Evolutionary conservation across 2,113 vertebrate genomes (phyloP).

Genomic region (Oxyura jamaicensis): DNA sequence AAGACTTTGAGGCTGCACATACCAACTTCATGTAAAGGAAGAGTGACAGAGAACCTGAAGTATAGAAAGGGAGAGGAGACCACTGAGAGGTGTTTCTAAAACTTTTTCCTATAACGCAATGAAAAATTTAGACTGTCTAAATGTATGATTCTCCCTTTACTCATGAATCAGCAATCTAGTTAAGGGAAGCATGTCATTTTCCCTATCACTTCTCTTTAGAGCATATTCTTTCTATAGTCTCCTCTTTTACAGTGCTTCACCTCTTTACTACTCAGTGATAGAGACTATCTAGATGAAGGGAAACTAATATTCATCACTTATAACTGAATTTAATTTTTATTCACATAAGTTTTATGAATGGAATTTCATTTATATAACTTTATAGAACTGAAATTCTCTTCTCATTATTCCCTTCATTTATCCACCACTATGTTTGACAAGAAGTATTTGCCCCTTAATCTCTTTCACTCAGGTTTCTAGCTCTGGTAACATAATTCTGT

Average conservation of each 20-base stretch:
- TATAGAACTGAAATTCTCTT: background rate
- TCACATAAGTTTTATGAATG: background rate
- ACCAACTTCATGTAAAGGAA: background rate
- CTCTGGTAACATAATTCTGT: background rate
- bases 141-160: background rate
- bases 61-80: background rate
- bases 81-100: background rate
- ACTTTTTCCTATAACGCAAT: background rate
- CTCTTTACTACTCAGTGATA: background rate
- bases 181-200: background rate
- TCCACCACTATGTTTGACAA: background rate
- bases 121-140: background rate
- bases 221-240: background rate
- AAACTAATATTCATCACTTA: background rate
- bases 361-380: background rate
- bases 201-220: background rate
- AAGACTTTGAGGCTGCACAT: background rate
- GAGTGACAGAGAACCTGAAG: background rate
- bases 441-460: background rate
- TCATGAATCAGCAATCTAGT: background rate
- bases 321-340: background rate
- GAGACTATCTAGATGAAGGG: background rate
- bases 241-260: background rate
- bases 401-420: background rate
- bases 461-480: background rate